Evolutionary conservation across 2,113 vertebrate species (phyloP), one percentile per base, ranked within the genome.

Genomic region (Coregonus clupeaformis): DNA sequence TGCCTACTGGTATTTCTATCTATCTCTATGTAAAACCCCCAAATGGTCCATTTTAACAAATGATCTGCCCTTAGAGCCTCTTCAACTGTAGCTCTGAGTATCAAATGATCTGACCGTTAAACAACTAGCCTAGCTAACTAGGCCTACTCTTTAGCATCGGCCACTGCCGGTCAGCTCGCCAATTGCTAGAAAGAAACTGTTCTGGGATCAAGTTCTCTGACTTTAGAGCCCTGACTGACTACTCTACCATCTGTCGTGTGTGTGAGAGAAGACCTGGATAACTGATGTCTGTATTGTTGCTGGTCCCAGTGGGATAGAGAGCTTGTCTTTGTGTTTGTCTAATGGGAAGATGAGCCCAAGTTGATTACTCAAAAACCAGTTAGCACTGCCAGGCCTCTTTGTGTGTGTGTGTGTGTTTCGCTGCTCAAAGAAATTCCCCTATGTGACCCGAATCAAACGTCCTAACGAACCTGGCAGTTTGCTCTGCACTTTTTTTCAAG

Each of bases 271-370:
- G 59, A 49, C 42, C 64, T 72, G 52, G 68, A 22, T 68, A 32
- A 24, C 9, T 36, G n/a, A 67, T 70, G 68, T 82, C 73, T 73
- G 60, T 69, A 67, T 88, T 89, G 82, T 85, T 79, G 73, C 77
- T 86, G 73, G 63, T 75, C 81, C 82, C 80, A 71, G 65, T 84
- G 79, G 82, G 84, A 87, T 30, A n/a, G 84, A 84, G 77, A 62
- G 71, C n/a, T 67, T 22, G 14, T 7, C 79, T 71, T 90, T 88
- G 83, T 91, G 77, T 86, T 84, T 84, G 59, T 57, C 57, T 77
- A 87, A 74, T 85, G 72, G 70, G 81, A 88, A 82, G 82, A 89
- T 83, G 83, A 86, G 76, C 65, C 5, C 24, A 27, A 68, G 77
- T 64, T 81, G 80, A 90, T 81, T 84, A 76, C 70, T 83, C 32